phyloP scores from a whole-genome alignment of 2,888 invertebrate species.

The Campoplex nolae region DNA sequence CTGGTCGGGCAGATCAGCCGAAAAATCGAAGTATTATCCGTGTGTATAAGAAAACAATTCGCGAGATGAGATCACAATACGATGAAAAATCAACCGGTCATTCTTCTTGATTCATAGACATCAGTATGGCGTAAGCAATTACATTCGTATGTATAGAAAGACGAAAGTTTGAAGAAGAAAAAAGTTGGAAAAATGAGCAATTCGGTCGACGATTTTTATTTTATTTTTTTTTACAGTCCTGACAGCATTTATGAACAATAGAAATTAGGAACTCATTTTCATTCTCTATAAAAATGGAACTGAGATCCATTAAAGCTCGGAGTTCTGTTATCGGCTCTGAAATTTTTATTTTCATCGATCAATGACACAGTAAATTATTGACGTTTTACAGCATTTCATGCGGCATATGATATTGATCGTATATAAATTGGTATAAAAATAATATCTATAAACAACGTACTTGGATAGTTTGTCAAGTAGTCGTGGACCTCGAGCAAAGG shows the following conservation, averaged over 20 bases:
- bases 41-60: slow-evolving; percentile 52
- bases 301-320: too few species aligned
- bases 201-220: too few species aligned
- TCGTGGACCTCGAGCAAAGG: slow-evolving; percentile 7
- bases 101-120: slow-evolving; percentile 41
- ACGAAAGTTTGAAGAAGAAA: background rate
- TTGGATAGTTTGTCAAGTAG: slow-evolving; percentile 72
- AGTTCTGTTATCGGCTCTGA: too few species aligned
- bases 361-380: too few species aligned
- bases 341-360: too few species aligned
- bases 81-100: slow-evolving; percentile 59
- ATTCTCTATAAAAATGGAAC: too few species aligned
- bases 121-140: slow-evolving; percentile 6
- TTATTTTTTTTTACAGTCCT: background rate
- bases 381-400: too few species aligned
- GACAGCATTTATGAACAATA: too few species aligned
- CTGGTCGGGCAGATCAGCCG: slow-evolving; percentile 30
- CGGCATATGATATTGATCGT: background rate
- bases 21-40: slow-evolving; percentile 61
- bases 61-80: slow-evolving; percentile 44
- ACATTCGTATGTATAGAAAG: background rate
- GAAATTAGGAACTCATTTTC: too few species aligned
- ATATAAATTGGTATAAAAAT: background rate
- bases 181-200: too few species aligned
- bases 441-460: slow-evolving; percentile 65